Evolutionary conservation across 2,113 vertebrate genomes (phyloP).

Genomic region (Spheniscus mendiculus): DNA sequence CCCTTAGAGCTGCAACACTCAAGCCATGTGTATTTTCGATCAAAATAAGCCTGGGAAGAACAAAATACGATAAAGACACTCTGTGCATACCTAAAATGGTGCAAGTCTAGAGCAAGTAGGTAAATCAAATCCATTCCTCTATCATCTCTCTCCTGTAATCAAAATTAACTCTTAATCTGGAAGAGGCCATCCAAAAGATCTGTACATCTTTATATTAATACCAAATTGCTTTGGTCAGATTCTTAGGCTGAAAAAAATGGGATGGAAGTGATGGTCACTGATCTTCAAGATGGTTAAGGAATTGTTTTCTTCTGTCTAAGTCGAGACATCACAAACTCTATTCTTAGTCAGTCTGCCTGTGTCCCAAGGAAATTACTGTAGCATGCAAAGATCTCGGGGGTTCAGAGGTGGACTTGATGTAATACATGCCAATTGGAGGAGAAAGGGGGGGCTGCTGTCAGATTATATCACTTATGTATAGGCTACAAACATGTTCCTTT

Average conservation of each 20-base stretch:
- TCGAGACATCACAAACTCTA: background rate
- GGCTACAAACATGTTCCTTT: background rate
- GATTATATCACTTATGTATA: background rate
- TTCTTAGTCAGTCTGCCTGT: background rate
- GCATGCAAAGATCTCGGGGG: background rate
- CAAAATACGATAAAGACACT: background rate
- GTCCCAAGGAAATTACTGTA: background rate
- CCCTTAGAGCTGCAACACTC: background rate
- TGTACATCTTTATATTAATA: background rate
- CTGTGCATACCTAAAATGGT: background rate
- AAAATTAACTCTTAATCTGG: background rate
- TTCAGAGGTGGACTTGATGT: background rate
- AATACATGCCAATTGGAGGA: background rate
- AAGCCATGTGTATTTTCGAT: background rate
- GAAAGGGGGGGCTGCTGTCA: background rate
- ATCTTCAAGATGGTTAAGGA: background rate
- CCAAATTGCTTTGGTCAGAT: background rate
- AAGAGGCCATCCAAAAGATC: background rate
- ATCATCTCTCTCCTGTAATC: background rate
- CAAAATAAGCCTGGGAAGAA: background rate
- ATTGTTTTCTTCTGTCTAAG: background rate
- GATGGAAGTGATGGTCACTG: background rate
- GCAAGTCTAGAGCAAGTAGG: background rate
- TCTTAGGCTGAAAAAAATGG: background rate
- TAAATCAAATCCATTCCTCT: background rate